Conservation (phyloP, 2,113 vertebrate genomes). For the Osmerus eperlanus region DNA sequence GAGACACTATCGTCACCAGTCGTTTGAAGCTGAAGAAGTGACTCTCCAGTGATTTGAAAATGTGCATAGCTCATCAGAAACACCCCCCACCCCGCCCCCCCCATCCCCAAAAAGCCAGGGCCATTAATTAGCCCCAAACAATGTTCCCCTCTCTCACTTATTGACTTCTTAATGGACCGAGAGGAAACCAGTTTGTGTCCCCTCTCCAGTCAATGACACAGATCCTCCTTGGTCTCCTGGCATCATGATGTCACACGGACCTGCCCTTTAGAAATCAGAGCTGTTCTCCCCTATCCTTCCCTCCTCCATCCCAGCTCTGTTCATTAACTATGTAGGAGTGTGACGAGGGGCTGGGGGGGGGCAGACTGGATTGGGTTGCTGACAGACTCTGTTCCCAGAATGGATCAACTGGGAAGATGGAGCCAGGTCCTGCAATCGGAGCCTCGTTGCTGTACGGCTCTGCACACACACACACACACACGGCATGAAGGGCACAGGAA, state of each 20-base stretch:
- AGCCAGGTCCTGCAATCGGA: slow-evolving; percentile 34
- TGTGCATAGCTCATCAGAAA: slow-evolving; percentile 61
- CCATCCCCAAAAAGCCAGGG: slow-evolving; percentile 51
- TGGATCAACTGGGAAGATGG: slow-evolving; percentile 27
- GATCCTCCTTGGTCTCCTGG: slow-evolving; percentile 55
- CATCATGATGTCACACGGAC: slow-evolving; percentile 72
- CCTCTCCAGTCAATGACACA: slow-evolving; percentile 69
- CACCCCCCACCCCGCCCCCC: background rate
- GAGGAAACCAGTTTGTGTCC: slow-evolving; percentile 70
- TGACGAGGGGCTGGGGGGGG: slow-evolving; percentile 38
- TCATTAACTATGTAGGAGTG: slow-evolving; percentile 74
- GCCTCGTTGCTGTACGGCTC: background rate
- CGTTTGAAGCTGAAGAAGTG: slow-evolving; percentile 57
- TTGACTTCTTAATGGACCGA: slow-evolving; percentile 78
- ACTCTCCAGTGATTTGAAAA: slow-evolving; percentile 64
- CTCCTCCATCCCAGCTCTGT: slow-evolving; percentile 22
- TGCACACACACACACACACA: slow-evolving; percentile 11
- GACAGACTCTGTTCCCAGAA: slow-evolving; percentile 28
- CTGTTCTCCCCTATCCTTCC: slow-evolving; percentile 44
- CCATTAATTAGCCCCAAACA: slow-evolving; percentile 76
- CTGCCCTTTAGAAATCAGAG: slow-evolving; percentile 70
- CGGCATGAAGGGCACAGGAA: slow-evolving; percentile 1
- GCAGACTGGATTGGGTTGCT: slow-evolving; percentile 59
- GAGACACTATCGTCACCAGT: slow-evolving; percentile 57
- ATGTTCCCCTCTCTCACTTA: slow-evolving; percentile 65